Base-by-base conservation (phyloP, 1,140 invertebrate species). In the Muscidifurax raptorellus region DNA sequence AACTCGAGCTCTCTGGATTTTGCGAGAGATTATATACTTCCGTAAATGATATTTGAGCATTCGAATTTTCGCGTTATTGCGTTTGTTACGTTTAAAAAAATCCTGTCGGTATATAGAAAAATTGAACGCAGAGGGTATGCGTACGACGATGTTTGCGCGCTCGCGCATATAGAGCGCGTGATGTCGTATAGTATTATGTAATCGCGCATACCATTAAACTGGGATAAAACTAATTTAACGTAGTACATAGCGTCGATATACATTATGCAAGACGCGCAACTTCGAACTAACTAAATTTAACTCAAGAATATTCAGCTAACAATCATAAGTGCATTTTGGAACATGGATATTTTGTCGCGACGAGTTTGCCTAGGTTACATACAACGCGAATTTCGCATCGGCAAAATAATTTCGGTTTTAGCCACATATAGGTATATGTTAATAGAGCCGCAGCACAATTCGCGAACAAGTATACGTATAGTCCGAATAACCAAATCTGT, bases 241-340 rank as follows among this genome's bases (percentile, higher is more conserved):
- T 13, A 47, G 44, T 47, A 47, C 15, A 47, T 10, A 10, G 1
- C 0, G 44, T 1, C 44, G 44, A 59, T 59, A 4, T 5, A n/a
- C 44, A n/a, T n/a, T n/a, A n/a, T n/a, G 52, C 52, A 2, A 59
- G 52, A 0, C 22, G 18, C 18, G 2, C 52, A 59, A 59, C 52
- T 59, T 22, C 22, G 52, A 59, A 59, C 22, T 59, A 59, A 59
- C 52, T 59, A 18, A 59, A 59, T 22, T 59, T 59, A 59, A 7
- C 52, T 59, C 52, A 59, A 59, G 52, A 59, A 59, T 59, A 59
- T 59, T 59, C 52, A 59, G 52, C 52, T 59, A n/a, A 59, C 52
- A 59, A 59, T 59, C 52, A 59, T n/a, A 59, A 59, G 52, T 59
- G 18, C 18, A 59, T 59, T 59, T 4, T 59, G 52, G 52, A 22